Conservation (phyloP, 2,797 vertebrate species). For the Babyrousa celebensis region DNA sequence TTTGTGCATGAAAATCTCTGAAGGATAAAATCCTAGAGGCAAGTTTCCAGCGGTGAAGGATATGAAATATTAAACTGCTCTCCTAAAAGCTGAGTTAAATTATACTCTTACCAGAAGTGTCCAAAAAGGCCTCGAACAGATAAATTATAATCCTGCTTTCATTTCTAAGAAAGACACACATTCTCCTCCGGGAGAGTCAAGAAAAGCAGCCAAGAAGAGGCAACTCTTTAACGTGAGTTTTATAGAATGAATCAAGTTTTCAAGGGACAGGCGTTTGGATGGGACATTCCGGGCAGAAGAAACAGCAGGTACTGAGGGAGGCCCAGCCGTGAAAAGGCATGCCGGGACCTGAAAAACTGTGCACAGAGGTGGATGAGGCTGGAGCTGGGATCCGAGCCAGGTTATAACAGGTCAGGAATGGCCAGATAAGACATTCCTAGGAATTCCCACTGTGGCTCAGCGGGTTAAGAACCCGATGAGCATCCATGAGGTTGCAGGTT, state of each 20-base stretch:
- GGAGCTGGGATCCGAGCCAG: background rate
- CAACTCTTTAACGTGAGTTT: background rate
- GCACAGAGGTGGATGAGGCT: background rate
- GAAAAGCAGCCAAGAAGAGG: background rate
- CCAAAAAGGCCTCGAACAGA: background rate
- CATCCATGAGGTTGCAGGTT: no score
- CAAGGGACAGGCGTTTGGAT: background rate
- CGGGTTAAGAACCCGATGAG: no score
- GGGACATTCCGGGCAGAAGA: background rate
- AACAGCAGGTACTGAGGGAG: background rate
- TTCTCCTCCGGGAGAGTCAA: fast-evolving
- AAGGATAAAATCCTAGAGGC: background rate
- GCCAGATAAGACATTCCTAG: background rate
- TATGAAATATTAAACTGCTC: background rate
- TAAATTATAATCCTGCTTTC: background rate
- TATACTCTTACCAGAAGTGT: background rate
- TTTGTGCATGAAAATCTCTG: fast-evolving
- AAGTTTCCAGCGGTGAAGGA: background rate
- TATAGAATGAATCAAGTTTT: background rate
- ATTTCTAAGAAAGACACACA: fast-evolving
- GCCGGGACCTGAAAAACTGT: background rate
- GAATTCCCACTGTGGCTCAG: no score
- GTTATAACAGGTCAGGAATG: background rate
- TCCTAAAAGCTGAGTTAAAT: background rate
- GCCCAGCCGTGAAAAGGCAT: background rate